phyloP scores from a whole-genome alignment of 2,113 vertebrate species.

The Sinocyclocheilus maitianheensis region DNA sequence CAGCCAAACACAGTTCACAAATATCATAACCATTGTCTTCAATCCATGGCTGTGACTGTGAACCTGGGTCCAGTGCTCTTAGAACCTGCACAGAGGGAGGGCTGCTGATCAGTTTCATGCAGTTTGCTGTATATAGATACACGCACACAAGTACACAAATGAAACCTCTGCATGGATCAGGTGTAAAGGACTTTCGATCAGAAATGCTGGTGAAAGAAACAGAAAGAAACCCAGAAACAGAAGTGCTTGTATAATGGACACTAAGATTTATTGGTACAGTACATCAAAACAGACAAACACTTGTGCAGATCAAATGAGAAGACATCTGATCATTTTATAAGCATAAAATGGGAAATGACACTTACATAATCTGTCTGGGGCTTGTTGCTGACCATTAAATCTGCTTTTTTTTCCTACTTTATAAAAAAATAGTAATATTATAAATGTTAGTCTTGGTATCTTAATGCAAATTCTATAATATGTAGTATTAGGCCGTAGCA shows the following conservation, averaged over 20 bases:
- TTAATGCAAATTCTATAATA: background rate
- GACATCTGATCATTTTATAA: background rate
- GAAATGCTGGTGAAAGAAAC: background rate
- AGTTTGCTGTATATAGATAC: background rate
- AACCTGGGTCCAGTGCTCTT: background rate
- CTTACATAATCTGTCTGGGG: background rate
- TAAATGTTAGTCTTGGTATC: no score
- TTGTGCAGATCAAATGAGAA: constrained; percentile 4
- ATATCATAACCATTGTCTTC: constrained; percentile 56
- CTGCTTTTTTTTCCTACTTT: background rate
- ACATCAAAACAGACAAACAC: background rate
- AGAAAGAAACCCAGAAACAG: background rate
- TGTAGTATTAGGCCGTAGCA: background rate
- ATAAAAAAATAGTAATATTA: no score
- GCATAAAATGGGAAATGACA: background rate
- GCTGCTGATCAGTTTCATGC: background rate
- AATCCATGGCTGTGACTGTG: background rate
- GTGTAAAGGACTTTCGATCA: background rate
- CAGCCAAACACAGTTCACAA: constrained; percentile 48
- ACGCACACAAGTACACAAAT: background rate
- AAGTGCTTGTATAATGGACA: background rate
- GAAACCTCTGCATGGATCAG: background rate
- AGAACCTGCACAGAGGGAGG: no score
- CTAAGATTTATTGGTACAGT: background rate
- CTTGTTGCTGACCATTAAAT: background rate